These are phyloP conservation scores for Spinus olivaceus DNA, from an alignment of 2,797 vertebrate species.

Conservation along the genomic window DNA sequence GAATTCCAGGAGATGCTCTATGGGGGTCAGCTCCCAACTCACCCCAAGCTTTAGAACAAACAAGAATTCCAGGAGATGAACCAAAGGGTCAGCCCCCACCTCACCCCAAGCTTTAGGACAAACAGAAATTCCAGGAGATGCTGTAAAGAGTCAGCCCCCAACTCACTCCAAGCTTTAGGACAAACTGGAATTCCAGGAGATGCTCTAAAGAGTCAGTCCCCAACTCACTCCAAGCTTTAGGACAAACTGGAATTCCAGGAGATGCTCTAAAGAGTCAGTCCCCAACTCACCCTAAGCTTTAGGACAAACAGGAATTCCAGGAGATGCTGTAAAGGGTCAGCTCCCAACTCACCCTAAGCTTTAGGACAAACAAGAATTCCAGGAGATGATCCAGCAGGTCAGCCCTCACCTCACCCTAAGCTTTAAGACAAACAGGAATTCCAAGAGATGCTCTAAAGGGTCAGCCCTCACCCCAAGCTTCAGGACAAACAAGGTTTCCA, in stretches of 20 bases:
- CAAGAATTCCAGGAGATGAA: accelerated
- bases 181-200: too few species aligned
- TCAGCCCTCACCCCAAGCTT: too few species aligned
- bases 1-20: accelerated
- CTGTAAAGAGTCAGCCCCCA: too few species aligned
- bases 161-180: too few species aligned
- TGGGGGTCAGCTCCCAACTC: accelerated
- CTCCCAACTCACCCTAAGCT: accelerated
- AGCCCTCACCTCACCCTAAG: accelerated
- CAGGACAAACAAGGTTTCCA: background rate
- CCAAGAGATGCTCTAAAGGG: background rate
- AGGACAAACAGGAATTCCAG: too few species aligned
- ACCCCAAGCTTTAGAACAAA: accelerated
- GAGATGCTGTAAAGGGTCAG: accelerated
- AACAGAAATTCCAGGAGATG: too few species aligned
- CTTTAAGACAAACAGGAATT: too few species aligned
- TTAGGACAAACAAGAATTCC: background rate
- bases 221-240: too few species aligned
- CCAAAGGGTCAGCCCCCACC: accelerated
- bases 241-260: too few species aligned
- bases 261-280: too few species aligned
- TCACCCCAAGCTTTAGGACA: too few species aligned
- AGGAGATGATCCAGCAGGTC: background rate
- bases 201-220: too few species aligned
- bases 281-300: accelerated